Conservation (phyloP, 1,140 invertebrate species). For the Rhyacophila brunnea region DNA sequence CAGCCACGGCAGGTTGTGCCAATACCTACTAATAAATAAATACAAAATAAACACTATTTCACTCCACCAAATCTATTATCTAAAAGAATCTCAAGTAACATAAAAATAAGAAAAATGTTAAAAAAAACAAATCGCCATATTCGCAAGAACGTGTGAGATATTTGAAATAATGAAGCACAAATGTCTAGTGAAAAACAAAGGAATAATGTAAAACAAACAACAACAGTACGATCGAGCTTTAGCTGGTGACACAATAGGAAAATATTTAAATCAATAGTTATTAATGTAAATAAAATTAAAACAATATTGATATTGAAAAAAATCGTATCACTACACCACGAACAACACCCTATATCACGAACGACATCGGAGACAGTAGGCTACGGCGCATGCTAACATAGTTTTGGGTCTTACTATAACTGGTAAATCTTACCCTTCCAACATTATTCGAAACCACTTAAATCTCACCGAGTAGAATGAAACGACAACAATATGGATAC, state of each 20-base stretch:
- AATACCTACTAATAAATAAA: slow-evolving; percentile 12
- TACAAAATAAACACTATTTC: slow-evolving; percentile 29
- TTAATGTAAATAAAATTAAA: slow-evolving; percentile 30
- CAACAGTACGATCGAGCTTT: slow-evolving; percentile 35
- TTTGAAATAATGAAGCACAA: slow-evolving; percentile 33
- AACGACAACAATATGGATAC: too few species aligned
- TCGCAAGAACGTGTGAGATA: slow-evolving; percentile 24
- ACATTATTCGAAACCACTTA: too few species aligned
- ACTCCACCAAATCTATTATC: slow-evolving; percentile 31
- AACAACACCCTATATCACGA: slow-evolving; percentile 54
- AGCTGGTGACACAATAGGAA: slow-evolving; percentile 36
- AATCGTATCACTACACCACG: slow-evolving; percentile 35
- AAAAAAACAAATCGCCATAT: slow-evolving; percentile 25
- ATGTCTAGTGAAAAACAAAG: slow-evolving; percentile 33
- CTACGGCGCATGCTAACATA: slow-evolving; percentile 22
- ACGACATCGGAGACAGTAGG: slow-evolving; percentile 43
- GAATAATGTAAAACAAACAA: slow-evolving; percentile 28
- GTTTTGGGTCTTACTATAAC: slow-evolving; percentile 10
- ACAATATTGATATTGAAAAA: slow-evolving; percentile 33
- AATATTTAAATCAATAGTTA: slow-evolving; percentile 31
- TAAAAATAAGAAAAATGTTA: slow-evolving; percentile 16
- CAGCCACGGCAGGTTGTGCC: slow-evolving; percentile 20
- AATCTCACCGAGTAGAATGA: too few species aligned
- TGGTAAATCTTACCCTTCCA: too few species aligned
- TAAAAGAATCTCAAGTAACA: slow-evolving; percentile 28